Conservation (phyloP, 2,113 vertebrate genomes). For the Psephotus haematonotus region DNA sequence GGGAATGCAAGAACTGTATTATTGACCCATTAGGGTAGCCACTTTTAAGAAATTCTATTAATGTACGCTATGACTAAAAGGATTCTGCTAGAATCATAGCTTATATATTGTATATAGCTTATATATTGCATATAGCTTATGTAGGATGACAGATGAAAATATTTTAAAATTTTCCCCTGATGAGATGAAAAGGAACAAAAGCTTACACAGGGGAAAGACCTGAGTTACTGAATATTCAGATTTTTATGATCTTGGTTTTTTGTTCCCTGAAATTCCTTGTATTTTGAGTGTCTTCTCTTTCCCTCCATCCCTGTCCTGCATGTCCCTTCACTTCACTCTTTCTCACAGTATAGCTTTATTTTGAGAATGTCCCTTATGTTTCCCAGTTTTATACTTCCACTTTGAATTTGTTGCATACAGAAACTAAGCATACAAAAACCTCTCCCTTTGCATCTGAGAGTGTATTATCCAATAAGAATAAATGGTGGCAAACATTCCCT, state of each 20-base stretch:
- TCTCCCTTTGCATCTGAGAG: not conserved
- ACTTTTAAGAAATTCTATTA: not conserved
- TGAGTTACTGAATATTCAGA: not conserved
- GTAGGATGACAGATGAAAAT: not conserved
- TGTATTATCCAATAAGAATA: not conserved
- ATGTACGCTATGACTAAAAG: not conserved
- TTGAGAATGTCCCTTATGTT: not conserved
- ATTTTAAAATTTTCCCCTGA: not conserved
- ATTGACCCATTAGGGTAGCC: not conserved
- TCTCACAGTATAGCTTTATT: not conserved
- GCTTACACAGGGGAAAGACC: not conserved
- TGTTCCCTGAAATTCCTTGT: not conserved
- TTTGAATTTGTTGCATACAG: not conserved
- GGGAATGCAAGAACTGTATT: not conserved
- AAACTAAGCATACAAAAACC: not conserved
- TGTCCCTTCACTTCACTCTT: not conserved
- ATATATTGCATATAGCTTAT: no score
- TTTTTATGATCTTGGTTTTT: accelerated
- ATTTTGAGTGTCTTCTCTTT: not conserved
- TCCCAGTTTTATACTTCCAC: not conserved
- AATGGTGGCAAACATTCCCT: not conserved
- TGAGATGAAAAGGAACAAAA: not conserved
- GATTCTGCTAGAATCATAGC: not conserved
- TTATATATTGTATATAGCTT: not conserved
- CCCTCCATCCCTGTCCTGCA: not conserved